Evolutionary conservation across 2,888 invertebrate species (phyloP).

Genomic region (Kuschelorhynchus macadamiae): DNA sequence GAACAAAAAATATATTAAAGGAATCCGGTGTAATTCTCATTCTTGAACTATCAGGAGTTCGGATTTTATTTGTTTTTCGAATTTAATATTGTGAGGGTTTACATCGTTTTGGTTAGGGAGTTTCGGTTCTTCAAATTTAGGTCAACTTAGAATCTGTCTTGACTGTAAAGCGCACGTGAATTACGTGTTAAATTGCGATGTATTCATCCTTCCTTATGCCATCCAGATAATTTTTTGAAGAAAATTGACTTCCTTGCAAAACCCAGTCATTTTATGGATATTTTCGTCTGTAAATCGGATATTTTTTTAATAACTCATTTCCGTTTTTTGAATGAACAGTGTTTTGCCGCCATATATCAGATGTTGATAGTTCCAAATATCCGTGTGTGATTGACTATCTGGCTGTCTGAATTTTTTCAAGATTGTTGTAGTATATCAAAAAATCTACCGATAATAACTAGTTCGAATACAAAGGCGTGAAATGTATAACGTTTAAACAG

Average conservation of each 20-base stretch:
- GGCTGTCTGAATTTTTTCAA: constrained; percentile 52
- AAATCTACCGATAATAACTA: constrained; percentile 31
- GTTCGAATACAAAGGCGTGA: constrained; percentile 37
- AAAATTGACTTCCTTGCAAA: background rate
- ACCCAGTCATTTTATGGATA: background rate
- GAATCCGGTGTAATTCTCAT: no score
- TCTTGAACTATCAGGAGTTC: no score
- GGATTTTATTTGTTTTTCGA: no score
- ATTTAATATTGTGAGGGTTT: constrained; percentile 24
- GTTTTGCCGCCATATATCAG: constrained; percentile 58
- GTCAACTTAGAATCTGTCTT: constrained; percentile 32
- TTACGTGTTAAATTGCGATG: constrained; percentile 1
- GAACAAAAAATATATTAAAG: no score
- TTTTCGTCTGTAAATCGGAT: background rate
- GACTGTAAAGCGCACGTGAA: constrained; percentile 20
- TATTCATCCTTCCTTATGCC: background rate
- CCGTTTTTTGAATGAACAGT: constrained; percentile 47
- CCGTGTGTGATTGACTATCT: constrained; percentile 48
- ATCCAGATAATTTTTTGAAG: background rate
- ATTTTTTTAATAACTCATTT: constrained; percentile 2
- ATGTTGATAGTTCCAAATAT: constrained; percentile 52
- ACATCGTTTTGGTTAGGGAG: constrained; percentile 26
- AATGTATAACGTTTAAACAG: constrained; percentile 32
- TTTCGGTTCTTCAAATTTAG: constrained; percentile 41
- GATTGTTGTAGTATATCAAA: constrained; percentile 50